Evolutionary conservation across 2,888 invertebrate species (phyloP), one percentile per base, ranked within the genome.

Genomic region (Steromphala cineraria): DNA sequence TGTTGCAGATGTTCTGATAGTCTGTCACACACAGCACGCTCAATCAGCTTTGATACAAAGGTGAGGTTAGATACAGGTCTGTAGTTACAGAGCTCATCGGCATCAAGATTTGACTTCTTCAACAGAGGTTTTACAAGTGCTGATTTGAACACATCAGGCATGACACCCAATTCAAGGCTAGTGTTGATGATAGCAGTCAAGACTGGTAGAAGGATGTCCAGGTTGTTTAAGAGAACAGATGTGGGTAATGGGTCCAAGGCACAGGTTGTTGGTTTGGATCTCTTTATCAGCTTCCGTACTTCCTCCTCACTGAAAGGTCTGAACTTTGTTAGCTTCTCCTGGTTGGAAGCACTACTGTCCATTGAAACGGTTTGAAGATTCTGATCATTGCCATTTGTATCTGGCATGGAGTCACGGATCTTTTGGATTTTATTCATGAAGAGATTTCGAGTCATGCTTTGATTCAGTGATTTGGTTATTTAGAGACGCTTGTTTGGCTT

Each of bases 1-100:
- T 53, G 4, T 53, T 53, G 55, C 3, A 67, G 67, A 74, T 80
- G 75, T 15, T 67, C 17, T 13, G 17, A 28, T 67, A 81, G 19
- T 13, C 79, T 67, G 17, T n/a, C 36, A 15, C 53, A 40, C 21
- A 81, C 79, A 15, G 74, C 78, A 28, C 74, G 67, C 36, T 81
- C 81, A 5, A 81, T 53, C 13, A 81, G n/a, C 67, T 81, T 81
- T 17, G 81, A 81, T 2, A 80, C 19, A 62, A 81, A 81, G 52
- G n/a, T 19, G 31, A 81, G 78, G 56, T 74, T 79, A n/a, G 81
- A 80, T 15, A 81, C 79, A 4, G 81, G 81, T 19, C 79, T 17
- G 52, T 81, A 81, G 79, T 81, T 81, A 10, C 31, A 53, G 17
- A 81, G 53, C 21, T 19, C 53, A 17, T 53, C 79, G 8, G 10